These are phyloP conservation scores for Hippocampus comes DNA, from an alignment of 2,113 vertebrate species.

Conservation along the genomic window DNA sequence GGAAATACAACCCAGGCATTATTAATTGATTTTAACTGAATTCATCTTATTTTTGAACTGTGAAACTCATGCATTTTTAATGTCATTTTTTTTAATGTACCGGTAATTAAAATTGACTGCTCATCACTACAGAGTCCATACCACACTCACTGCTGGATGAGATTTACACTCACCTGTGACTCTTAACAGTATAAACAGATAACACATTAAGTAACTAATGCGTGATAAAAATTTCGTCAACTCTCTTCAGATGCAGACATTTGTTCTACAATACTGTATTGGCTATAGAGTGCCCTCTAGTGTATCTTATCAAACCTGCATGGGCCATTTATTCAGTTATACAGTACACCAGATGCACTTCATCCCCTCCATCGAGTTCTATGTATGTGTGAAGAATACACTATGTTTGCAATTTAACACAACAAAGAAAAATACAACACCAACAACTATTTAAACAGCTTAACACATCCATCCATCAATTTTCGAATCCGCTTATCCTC, in stretches of 20 bases:
- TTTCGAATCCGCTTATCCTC: too few species aligned
- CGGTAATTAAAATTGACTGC: not conserved
- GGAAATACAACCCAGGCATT: not conserved
- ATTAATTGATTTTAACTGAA: not conserved
- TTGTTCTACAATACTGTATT: not conserved
- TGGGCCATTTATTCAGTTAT: not conserved
- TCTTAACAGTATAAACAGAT: not conserved
- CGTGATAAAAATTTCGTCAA: not conserved
- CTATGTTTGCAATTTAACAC: not conserved
- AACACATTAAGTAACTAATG: not conserved
- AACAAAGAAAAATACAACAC: not conserved
- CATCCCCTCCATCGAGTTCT: too few species aligned
- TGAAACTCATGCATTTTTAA: not conserved
- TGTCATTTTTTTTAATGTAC: not conserved
- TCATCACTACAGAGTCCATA: not conserved
- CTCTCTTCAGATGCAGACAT: not conserved
- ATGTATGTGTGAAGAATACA: too few species aligned
- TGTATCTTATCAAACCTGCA: constrained; percentile 21
- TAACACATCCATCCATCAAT: not conserved
- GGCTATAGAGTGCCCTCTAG: constrained; percentile 44
- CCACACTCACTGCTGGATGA: not conserved
- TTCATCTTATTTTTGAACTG: not conserved
- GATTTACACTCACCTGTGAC: not conserved
- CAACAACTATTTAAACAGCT: not conserved
- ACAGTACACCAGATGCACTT: too few species aligned